phyloP scores from a whole-genome alignment of 2,797 vertebrate genomes.

The Leuciscus waleckii region DNA sequence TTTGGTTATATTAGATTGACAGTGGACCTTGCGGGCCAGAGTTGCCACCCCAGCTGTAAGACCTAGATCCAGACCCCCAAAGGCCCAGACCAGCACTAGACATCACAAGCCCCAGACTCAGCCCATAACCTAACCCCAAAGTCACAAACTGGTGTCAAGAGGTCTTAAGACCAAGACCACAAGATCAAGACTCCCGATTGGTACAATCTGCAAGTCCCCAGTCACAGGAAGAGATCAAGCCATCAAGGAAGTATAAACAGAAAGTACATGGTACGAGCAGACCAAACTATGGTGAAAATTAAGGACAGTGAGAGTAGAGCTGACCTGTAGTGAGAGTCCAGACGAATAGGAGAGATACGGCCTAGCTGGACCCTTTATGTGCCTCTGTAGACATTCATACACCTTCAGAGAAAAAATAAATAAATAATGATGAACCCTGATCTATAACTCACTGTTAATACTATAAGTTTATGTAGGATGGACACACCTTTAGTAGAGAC shows the following conservation, averaged over 20 bases:
- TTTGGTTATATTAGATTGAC: background rate
- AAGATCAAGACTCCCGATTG: background rate
- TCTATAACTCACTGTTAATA: background rate
- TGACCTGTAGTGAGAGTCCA: slow-evolving; percentile 85
- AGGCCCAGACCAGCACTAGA: background rate
- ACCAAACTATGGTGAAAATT: background rate
- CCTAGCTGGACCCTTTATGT: slow-evolving; percentile 73
- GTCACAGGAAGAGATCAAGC: background rate
- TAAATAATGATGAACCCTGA: background rate
- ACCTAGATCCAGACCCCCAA: background rate
- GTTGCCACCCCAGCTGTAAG: background rate
- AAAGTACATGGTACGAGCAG: background rate
- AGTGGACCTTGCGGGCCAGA: background rate
- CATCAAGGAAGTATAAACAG: background rate
- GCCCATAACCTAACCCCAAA: background rate
- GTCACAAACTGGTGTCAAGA: background rate
- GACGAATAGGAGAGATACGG: slow-evolving; percentile 80
- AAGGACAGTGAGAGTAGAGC: slow-evolving; percentile 16
- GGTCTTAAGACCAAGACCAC: background rate
- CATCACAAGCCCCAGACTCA: background rate
- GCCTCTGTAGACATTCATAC: slow-evolving; percentile 88
- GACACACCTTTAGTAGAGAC: slow-evolving; percentile 89
- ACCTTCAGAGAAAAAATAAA: slow-evolving; percentile 73
- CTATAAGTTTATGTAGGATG: background rate
- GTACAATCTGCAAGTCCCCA: background rate